phyloP scores from a whole-genome alignment of 1,140 invertebrate species.

The Bombus polaris region DNA sequence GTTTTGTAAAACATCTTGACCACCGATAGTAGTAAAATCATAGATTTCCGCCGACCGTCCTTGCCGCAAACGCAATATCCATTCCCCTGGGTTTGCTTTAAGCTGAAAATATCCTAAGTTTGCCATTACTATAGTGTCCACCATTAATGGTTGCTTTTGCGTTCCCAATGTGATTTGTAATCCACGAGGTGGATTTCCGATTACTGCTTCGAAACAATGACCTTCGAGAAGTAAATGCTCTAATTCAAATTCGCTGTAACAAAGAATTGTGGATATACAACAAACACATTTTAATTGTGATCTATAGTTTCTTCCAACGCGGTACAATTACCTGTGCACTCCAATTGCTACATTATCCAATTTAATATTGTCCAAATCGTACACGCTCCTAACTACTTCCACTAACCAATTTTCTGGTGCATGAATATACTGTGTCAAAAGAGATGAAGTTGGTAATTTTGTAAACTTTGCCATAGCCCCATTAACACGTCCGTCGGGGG shows the following conservation, averaged over 20 bases:
- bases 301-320: neutral
- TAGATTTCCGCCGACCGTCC: slow-evolving; percentile 98
- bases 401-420: slow-evolving; percentile 99
- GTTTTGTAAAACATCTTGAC: slow-evolving; percentile 83
- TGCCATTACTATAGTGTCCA: slow-evolving; percentile 99
- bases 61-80: slow-evolving; percentile 93
- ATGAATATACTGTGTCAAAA: slow-evolving; percentile 97
- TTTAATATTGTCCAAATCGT: slow-evolving; percentile 99
- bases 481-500: slow-evolving; percentile 85
- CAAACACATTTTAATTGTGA: neutral
- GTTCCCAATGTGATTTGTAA: slow-evolving; percentile 98
- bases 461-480: slow-evolving; percentile 93
- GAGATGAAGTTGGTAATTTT: slow-evolving; percentile 93
- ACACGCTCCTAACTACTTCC: slow-evolving; percentile 95
- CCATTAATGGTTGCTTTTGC: slow-evolving; percentile 87
- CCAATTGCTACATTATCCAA: slow-evolving; percentile 92
- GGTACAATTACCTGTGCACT: slow-evolving; percentile 84
- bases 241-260: slow-evolving; percentile 88
- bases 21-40: slow-evolving; percentile 87
- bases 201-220: slow-evolving; percentile 96
- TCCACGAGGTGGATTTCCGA: slow-evolving; percentile 96
- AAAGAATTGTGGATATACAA: neutral
- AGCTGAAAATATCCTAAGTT: slow-evolving; percentile 99
- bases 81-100: slow-evolving; percentile 98
- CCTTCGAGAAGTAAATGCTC: slow-evolving; percentile 91